phyloP scores from a whole-genome alignment of 2,888 invertebrate genomes.

The Drosophila villosipedis region DNA sequence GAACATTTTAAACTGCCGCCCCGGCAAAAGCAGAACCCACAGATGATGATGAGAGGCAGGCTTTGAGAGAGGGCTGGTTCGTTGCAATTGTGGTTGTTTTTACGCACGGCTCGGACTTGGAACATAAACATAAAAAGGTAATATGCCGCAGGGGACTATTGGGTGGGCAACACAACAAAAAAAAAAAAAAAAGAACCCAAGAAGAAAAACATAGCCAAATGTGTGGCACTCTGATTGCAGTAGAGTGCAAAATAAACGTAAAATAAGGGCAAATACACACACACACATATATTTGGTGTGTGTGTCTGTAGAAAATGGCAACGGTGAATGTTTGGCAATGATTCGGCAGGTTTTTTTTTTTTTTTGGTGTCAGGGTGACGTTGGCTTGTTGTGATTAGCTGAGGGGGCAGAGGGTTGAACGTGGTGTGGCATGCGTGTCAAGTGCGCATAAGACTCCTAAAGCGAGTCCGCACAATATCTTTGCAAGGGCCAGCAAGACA shows the following conservation, averaged over 20 bases:
- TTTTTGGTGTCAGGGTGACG: conserved; percentile 19
- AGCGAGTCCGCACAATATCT: conserved; percentile 36
- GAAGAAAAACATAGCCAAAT: conserved; percentile 35
- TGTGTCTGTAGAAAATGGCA: conserved; percentile 7
- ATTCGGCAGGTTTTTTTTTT: conserved; percentile 63
- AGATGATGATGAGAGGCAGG: conserved; percentile 1
- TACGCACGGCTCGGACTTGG: conserved; percentile 50
- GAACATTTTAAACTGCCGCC: conserved; percentile 78
- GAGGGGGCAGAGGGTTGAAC: conserved; percentile 4
- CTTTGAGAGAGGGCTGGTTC: background rate
- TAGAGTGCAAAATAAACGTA: conserved; percentile 63
- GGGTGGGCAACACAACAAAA: background rate
- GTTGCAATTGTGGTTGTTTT: conserved; percentile 33
- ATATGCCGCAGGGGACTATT: conserved; percentile 71
- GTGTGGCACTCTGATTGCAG: conserved; percentile 72
- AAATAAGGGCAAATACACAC: conserved; percentile 23
- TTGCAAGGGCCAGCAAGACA: conserved; percentile 36
- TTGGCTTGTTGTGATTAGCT: conserved; percentile 66
- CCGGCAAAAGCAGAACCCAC: conserved; percentile 28
- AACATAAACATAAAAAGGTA: conserved; percentile 78
- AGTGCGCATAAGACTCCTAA: conserved; percentile 43
- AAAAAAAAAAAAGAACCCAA: conserved; percentile 3
- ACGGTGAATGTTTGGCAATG: conserved; percentile 63
- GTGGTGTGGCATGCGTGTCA: conserved; percentile 47
- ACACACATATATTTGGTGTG: background rate